phyloP scores from a whole-genome alignment of 2,113 vertebrate species.

The Malurus melanocephalus region DNA sequence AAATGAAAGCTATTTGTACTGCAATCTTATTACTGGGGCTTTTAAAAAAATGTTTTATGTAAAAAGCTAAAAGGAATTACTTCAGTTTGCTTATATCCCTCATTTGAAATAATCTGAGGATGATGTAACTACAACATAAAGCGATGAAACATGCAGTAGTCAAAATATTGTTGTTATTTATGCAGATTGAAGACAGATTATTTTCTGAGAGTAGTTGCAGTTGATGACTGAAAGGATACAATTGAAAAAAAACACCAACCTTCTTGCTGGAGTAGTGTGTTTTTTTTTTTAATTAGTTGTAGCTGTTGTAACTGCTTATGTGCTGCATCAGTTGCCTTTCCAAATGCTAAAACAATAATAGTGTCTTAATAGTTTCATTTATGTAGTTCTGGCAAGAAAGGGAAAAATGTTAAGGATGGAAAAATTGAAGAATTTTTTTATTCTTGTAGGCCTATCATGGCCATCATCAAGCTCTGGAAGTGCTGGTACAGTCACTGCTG shows the following conservation, averaged over 20 bases:
- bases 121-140: neutral
- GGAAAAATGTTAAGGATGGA: neutral
- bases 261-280: neutral
- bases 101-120: neutral
- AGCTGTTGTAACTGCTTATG: neutral
- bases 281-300: rapidly evolving
- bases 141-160: neutral
- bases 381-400: neutral
- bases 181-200: neutral
- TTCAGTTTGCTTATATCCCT: neutral
- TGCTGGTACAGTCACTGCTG: slow-evolving; percentile 93
- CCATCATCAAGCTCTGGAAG: slow-evolving; percentile 94
- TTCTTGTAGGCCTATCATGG: slow-evolving; percentile 90
- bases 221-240: neutral
- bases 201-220: neutral
- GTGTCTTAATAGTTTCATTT: neutral
- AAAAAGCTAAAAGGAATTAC: neutral
- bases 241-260: neutral
- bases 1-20: neutral
- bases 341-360: neutral
- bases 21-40: neutral
- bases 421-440: neutral
- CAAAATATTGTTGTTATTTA: neutral
- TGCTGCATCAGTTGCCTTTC: neutral
- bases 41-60: neutral